Evolutionary conservation across 2,888 invertebrate species (phyloP).

Genomic region (Hipparchia sbordonii): DNA sequence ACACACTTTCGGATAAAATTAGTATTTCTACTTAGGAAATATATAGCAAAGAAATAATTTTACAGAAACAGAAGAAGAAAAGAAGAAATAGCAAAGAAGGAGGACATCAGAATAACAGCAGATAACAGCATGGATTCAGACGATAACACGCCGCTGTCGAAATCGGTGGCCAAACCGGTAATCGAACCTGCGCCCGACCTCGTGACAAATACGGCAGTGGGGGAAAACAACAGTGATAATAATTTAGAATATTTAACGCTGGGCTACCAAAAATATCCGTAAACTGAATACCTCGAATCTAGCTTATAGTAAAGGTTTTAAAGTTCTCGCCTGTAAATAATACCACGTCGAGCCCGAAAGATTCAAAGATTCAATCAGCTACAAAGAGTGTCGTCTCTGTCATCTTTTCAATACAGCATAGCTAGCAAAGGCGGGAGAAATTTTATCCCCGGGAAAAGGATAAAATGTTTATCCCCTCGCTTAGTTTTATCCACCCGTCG

Average conservation of each 20-base stretch:
- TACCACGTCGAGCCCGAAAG: no score
- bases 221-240: constrained; percentile 12
- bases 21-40: not conserved
- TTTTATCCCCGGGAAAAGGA: no score
- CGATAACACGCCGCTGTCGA: constrained; percentile 19
- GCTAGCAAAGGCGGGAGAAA: no score
- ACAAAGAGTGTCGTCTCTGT: no score
- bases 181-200: constrained; percentile 14
- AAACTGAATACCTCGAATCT: not conserved
- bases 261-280: constrained; percentile 30
- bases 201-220: not conserved
- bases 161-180: constrained; percentile 2
- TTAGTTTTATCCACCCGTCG: no score
- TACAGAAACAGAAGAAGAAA: constrained; percentile 49
- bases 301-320: not conserved
- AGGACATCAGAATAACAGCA: constrained; percentile 36
- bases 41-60: not conserved
- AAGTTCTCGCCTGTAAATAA: no score
- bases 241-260: constrained; percentile 29
- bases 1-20: no score
- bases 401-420: no score
- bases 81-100: constrained; percentile 47
- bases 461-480: no score
- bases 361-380: no score
- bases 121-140: constrained; percentile 24